A percentile compares a stretch with the other conserved stretches of the same genome.
These are phyloP conservation scores for Typhlichthys eigenmanni DNA, from an alignment of 2,797 vertebrate species.

Conservation along the genomic window DNA sequence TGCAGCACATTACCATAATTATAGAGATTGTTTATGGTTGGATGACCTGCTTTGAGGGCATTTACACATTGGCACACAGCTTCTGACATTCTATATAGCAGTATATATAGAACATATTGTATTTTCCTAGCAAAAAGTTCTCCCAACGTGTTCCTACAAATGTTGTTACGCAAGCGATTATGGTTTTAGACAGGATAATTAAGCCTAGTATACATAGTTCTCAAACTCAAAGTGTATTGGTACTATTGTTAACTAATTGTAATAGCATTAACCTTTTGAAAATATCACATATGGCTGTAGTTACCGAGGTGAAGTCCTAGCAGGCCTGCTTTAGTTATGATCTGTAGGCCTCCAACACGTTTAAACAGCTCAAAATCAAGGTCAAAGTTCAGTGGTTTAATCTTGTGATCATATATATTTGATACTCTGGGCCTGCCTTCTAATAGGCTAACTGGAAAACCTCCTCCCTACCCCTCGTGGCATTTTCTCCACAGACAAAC, in stretches of 20 bases:
- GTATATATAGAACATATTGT: background rate
- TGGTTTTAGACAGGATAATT: too few relatives aligned
- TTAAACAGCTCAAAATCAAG: background rate
- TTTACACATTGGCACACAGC: constrained; percentile 31
- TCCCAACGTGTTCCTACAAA: constrained; percentile 31
- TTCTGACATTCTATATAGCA: constrained; percentile 7
- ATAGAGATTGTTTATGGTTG: constrained; percentile 46
- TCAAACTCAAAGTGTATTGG: too few relatives aligned
- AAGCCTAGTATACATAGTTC: too few relatives aligned
- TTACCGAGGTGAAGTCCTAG: too few relatives aligned
- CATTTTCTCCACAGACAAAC: constrained; percentile 65
- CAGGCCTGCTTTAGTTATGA: background rate
- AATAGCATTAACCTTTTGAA: too few relatives aligned
- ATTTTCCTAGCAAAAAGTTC: constrained; percentile 7
- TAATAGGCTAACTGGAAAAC: constrained; percentile 45
- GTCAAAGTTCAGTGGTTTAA: constrained; percentile 42
- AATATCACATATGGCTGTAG: too few relatives aligned
- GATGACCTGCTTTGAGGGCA: constrained; percentile 50
- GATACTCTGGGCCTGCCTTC: constrained; percentile 23
- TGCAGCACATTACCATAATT: constrained; percentile 51
- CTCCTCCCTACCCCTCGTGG: constrained; percentile 23
- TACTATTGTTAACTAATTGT: too few relatives aligned
- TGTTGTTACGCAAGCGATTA: too few relatives aligned
- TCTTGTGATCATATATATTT: constrained; percentile 24
- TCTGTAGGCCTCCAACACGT: background rate